Base-by-base conservation (phyloP, 1,140 invertebrate species). In the Papilio helenus region DNA sequence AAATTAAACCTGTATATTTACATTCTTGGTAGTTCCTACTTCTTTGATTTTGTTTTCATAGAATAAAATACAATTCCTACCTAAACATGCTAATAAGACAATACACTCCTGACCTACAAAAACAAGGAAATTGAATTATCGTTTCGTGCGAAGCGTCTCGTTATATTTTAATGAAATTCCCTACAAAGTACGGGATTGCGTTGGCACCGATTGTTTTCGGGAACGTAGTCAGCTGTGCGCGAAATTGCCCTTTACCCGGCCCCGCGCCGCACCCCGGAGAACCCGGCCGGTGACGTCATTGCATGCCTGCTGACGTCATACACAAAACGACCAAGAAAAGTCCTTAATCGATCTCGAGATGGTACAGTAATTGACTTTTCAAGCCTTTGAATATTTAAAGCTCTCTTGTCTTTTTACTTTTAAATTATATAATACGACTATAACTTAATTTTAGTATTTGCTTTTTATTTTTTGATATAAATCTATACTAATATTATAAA, bases 281-380 rank as follows among this genome's bases (percentile, higher is more conserved):
- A 79, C 85, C 85, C 79, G 68, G 72, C 79, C 76, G 81, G 84
- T 94, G 92, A 93, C 92, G 92, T 94, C 92, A 94, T 88, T 80
- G 81, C 84, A 81, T 72, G 84, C 85, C 82, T 83, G 87, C 86
- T 91, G 84, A 92, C 91, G 92, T 93, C 92, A 93, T 90, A 83
- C 83, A 86, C 88, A 84, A 88, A 87, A 85, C 86, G 86, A 84
- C 87, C 85, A 87, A 90, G 87, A 90, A 82, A 85, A 81, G 83
- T 86, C 88, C 90, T 91, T 91, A 90, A 90, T 90, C 89, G 89
- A 89, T 90, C 87, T 87, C 82, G 87, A 91, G 51, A 26, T 16
- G 88, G 88, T 89, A 23, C 46, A 23, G 44, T 91, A 88, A 84
- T 79, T 51, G 74, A 76, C 78, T 77, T 81, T 58, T 34, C 20